phyloP scores from a whole-genome alignment of 2,888 invertebrate genomes.

The Rhingia campestris region DNA sequence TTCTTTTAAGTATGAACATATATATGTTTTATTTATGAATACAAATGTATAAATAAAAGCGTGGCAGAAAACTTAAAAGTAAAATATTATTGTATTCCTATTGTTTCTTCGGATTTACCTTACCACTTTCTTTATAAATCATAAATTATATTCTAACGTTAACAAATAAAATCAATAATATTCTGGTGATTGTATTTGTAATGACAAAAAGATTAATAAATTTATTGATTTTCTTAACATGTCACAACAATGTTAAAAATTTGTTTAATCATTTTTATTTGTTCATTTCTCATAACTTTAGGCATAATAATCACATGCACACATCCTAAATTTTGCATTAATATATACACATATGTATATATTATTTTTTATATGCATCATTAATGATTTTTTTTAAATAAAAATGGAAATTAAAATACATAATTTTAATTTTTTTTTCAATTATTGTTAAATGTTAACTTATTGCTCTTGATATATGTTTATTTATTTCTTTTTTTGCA shows the following conservation, averaged over 20 bases:
- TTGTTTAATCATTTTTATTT: constrained; percentile 18
- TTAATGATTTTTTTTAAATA: constrained; percentile 14
- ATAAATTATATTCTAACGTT: constrained; percentile 43
- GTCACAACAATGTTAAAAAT: constrained; percentile 52
- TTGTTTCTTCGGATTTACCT: constrained; percentile 26
- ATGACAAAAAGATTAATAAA: constrained; percentile 56
- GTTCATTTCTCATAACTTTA: constrained; percentile 32
- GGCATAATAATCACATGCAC: constrained; percentile 39
- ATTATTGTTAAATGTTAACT: constrained; percentile 54
- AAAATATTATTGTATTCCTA: constrained; percentile 16
- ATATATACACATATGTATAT: constrained; percentile 23
- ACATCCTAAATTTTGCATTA: constrained; percentile 26
- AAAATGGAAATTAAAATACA: constrained; percentile 14
- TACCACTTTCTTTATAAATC: constrained; percentile 44
- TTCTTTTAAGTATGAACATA: constrained; percentile 11
- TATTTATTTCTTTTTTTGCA: constrained; percentile 15
- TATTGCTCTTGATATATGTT: constrained; percentile 63
- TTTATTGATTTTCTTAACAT: constrained; percentile 52
- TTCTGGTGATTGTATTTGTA: constrained; percentile 49
- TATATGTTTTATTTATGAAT: constrained; percentile 29
- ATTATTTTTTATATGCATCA: background rate
- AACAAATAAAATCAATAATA: constrained; percentile 55
- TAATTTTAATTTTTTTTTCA: constrained; percentile 25
- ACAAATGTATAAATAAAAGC: constrained; percentile 56
- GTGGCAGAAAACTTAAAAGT: constrained; percentile 44